Conservation (phyloP, 2,797 vertebrate species). For the Graptemys geographica region DNA sequence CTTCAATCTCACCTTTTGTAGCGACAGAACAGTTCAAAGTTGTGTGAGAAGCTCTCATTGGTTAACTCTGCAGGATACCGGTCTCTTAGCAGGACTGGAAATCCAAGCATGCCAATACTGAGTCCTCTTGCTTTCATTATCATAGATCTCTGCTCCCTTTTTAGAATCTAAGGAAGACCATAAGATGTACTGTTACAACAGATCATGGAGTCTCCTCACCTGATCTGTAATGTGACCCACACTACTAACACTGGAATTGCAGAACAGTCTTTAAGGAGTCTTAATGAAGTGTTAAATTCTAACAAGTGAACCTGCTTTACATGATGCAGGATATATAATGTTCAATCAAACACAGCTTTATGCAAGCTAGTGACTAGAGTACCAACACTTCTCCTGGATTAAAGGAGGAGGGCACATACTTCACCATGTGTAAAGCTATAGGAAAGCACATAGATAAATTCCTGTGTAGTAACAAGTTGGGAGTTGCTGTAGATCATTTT, state of each 20-base stretch:
- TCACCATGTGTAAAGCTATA: background rate
- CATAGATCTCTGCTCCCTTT: background rate
- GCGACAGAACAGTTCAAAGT: conserved; percentile 24
- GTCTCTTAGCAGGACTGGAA: background rate
- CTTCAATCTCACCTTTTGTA: conserved; percentile 19
- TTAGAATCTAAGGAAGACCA: background rate
- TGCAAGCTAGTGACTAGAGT: background rate
- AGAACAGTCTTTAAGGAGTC: conserved; percentile 17
- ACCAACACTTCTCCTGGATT: background rate
- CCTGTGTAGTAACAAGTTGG: background rate
- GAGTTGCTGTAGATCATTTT: background rate
- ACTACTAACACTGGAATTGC: conserved; percentile 12
- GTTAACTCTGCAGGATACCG: conserved; percentile 23
- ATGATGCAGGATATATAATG: background rate
- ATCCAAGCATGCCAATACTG: too few relatives aligned
- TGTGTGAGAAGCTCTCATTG: conserved; percentile 16
- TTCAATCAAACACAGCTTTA: conserved; percentile 1
- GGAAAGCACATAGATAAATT: background rate
- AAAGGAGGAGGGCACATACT: background rate
- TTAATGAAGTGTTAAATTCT: background rate
- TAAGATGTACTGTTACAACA: background rate
- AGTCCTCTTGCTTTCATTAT: conserved; percentile 5
- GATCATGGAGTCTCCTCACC: background rate
- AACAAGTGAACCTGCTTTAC: background rate
- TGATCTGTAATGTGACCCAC: background rate